A percentile compares a stretch with the other conserved stretches of the same genome.
These are phyloP conservation scores for Muscicapa comitata DNA, from an alignment of 2,797 vertebrate species.

Conservation along the genomic window DNA sequence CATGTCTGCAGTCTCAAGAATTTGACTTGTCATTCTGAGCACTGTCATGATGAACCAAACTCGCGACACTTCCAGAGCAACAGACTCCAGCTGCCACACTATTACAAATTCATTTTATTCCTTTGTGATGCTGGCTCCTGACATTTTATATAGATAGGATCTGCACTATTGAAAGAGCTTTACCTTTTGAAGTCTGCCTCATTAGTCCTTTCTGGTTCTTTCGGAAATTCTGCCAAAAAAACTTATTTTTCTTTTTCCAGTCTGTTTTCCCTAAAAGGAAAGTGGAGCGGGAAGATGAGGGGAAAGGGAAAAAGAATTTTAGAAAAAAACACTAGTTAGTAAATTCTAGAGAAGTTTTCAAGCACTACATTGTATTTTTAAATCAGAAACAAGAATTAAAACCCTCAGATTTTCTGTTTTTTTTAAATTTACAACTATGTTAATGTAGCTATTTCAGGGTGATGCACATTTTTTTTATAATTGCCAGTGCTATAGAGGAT, in stretches of 20 bases:
- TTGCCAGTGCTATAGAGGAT: neutral
- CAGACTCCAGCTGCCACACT: neutral
- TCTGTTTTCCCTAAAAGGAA: slow-evolving; percentile 89
- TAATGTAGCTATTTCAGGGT: slow-evolving; percentile 18
- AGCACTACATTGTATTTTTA: neutral
- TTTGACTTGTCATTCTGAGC: neutral
- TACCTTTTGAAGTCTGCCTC: slow-evolving; percentile 95
- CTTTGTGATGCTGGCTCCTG: neutral
- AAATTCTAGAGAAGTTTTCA: neutral
- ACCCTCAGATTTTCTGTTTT: neutral
- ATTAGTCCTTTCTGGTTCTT: slow-evolving; percentile 91
- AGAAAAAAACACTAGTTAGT: slow-evolving; percentile 51
- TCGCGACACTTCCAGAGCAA: neutral
- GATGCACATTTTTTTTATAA: slow-evolving; percentile 31
- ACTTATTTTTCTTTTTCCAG: slow-evolving; percentile 98
- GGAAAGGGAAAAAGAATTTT: neutral
- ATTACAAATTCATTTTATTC: neutral
- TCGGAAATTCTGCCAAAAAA: slow-evolving; percentile 98
- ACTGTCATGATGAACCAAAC: neutral
- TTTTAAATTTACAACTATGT: neutral
- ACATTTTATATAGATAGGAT: neutral
- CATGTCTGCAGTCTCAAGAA: neutral
- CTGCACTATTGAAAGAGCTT: neutral
- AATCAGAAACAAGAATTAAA: neutral
- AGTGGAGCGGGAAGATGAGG: neutral